These are phyloP conservation scores for Agrenia bidenticulata DNA, from an alignment of 2,888 invertebrate genomes.

Conservation along the genomic window DNA sequence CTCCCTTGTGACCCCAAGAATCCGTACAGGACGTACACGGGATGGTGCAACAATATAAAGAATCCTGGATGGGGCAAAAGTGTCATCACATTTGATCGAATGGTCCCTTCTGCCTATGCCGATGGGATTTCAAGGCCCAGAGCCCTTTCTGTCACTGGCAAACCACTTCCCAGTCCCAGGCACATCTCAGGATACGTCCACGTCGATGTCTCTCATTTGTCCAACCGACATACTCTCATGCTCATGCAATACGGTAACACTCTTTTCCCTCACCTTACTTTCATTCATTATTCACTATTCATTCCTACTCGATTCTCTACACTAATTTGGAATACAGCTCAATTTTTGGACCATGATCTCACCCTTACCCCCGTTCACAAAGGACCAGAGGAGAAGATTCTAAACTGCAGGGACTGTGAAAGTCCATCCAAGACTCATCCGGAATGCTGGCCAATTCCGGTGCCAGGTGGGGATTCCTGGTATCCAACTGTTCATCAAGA, in stretches of 20 bases:
- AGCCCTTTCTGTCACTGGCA: conserved; percentile 71
- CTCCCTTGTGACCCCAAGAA: conserved; percentile 67
- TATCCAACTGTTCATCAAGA: conserved; percentile 83
- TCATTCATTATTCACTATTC: no score
- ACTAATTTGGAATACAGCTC: conserved; percentile 22
- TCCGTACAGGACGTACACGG: conserved; percentile 51
- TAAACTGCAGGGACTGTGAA: conserved; percentile 85
- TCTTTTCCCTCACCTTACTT: not conserved
- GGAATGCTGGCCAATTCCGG: conserved; percentile 88
- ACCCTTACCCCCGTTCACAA: conserved; percentile 73
- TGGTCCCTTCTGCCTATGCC: conserved; percentile 82
- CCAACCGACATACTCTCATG: conserved; percentile 84
- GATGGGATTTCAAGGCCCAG: conserved; percentile 84
- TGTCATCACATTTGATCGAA: conserved; percentile 78
- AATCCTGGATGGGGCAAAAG: conserved; percentile 81
- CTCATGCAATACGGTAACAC: conserved; percentile 79
- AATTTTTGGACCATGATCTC: conserved; percentile 86
- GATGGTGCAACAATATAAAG: conserved; percentile 83
- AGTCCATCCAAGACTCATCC: conserved; percentile 84
- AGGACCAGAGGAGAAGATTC: conserved; percentile 60
- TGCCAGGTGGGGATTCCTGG: conserved; percentile 84
- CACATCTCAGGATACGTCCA: conserved; percentile 84
- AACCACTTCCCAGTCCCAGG: conserved; percentile 79
- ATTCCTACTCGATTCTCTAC: no score
- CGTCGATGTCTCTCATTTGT: conserved; percentile 85